Evolutionary conservation across 2,113 vertebrate species (phyloP).

Genomic region (Nothoprocta perdicaria): DNA sequence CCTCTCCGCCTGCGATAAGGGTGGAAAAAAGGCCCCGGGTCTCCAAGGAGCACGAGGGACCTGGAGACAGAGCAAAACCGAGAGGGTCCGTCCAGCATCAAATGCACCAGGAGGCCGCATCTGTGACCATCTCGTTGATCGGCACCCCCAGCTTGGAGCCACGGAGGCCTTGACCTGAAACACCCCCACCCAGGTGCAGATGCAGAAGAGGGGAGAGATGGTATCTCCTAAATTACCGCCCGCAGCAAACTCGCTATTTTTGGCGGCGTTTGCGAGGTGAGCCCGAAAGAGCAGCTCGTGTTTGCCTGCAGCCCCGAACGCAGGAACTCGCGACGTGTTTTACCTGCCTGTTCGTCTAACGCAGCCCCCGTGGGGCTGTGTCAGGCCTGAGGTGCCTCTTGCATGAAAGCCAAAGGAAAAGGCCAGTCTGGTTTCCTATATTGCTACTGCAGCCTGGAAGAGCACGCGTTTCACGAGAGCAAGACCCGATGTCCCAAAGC

Average conservation of each 20-base stretch:
- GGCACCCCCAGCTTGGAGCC: accelerated
- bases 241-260: not conserved
- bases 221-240: not conserved
- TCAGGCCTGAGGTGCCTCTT: not conserved
- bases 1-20: accelerated
- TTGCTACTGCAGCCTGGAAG: not conserved
- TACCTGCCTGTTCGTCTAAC: no score
- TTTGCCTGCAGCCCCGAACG: not conserved
- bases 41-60: not conserved
- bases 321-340: no score
- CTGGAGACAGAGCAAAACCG: not conserved
- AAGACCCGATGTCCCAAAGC: not conserved
- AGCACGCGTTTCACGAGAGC: not conserved
- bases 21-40: no score
- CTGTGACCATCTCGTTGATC: accelerated
- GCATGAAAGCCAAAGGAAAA: not conserved
- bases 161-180: not conserved
- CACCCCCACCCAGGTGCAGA: not conserved
- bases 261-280: not conserved
- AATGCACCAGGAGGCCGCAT: not conserved
- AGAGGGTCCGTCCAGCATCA: no score
- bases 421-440: not conserved
- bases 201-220: not conserved
- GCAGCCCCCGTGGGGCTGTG: not conserved
- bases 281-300: not conserved